Conservation (phyloP, 2,888 invertebrate genomes). For the Proisotoma minuta region DNA sequence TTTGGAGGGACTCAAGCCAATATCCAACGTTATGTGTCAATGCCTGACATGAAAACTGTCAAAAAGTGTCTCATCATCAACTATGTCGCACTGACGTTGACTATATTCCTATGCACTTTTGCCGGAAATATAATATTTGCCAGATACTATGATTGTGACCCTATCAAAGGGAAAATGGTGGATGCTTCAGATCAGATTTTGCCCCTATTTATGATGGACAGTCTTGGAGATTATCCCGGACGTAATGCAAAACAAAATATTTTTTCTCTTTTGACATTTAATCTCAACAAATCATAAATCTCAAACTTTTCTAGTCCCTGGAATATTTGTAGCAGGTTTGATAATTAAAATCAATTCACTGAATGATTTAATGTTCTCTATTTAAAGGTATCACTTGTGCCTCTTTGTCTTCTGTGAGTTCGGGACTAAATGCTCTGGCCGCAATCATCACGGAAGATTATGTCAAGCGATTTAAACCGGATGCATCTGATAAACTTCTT, state of each 20-base stretch:
- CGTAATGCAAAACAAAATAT: too few relatives aligned
- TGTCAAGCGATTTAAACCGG: conserved; percentile 21
- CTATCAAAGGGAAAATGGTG: conserved; percentile 56
- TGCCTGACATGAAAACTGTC: conserved; percentile 26
- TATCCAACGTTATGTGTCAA: conserved; percentile 30
- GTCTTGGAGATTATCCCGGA: conserved; percentile 26
- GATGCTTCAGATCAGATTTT: conserved; percentile 27
- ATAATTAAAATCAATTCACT: neutral
- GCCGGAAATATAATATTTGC: conserved; percentile 80
- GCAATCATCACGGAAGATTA: conserved; percentile 37
- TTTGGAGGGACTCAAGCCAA: conserved; percentile 27
- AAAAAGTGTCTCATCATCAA: conserved; percentile 63
- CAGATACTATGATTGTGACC: conserved; percentile 79
- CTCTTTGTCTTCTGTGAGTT: conserved; percentile 36
- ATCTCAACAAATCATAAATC: too few relatives aligned
- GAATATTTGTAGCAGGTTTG: conserved; percentile 39
- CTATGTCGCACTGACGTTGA: conserved; percentile 67
- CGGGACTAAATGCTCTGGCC: conserved; percentile 35
- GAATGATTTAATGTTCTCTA: neutral
- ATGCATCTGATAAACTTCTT: conserved; percentile 15
- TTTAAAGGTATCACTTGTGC: conserved; percentile 16
- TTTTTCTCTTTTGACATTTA: too few relatives aligned
- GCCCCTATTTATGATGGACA: conserved; percentile 33
- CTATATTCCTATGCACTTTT: conserved; percentile 77
- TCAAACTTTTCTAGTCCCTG: too few relatives aligned